Conservation (phyloP, 2,888 invertebrate genomes). For the Drosophila quinaria region DNA sequence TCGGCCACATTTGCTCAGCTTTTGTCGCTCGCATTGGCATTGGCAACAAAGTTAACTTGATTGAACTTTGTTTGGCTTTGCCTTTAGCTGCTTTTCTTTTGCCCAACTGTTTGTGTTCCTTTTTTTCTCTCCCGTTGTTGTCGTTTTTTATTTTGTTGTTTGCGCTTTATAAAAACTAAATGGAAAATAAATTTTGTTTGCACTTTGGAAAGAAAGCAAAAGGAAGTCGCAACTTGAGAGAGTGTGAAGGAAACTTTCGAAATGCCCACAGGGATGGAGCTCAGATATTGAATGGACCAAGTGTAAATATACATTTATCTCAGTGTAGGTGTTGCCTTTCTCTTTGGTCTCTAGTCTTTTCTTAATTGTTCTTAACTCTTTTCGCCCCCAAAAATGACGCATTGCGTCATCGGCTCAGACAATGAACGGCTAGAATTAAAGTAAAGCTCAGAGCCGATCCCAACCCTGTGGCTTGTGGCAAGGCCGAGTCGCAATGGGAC, state of each 20-base stretch:
- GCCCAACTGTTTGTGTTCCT: slow-evolving; percentile 38
- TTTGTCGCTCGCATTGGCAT: slow-evolving; percentile 59
- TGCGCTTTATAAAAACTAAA: slow-evolving; percentile 75
- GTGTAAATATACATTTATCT: slow-evolving; percentile 8
- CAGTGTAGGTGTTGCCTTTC: slow-evolving; percentile 4
- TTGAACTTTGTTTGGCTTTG: slow-evolving; percentile 79
- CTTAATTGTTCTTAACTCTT: slow-evolving; percentile 67
- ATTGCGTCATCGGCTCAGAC: slow-evolving; percentile 64
- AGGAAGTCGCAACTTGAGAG: slow-evolving; percentile 72
- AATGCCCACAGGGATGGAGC: slow-evolving; percentile 18
- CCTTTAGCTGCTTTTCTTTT: slow-evolving; percentile 71
- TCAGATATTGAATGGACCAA: slow-evolving; percentile 12
- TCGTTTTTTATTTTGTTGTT: slow-evolving; percentile 53
- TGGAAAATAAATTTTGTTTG: slow-evolving; percentile 80
- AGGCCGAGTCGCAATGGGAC: neutral
- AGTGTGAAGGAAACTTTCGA: slow-evolving; percentile 69
- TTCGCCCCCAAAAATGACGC: slow-evolving; percentile 45
- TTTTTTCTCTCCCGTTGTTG: slow-evolving; percentile 19
- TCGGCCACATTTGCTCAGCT: slow-evolving; percentile 47
- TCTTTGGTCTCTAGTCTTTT: neutral
- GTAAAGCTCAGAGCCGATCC: slow-evolving; percentile 24
- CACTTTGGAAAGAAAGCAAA: slow-evolving; percentile 65
- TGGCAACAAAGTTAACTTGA: slow-evolving; percentile 79
- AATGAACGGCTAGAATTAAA: slow-evolving; percentile 37
- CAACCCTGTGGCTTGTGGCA: slow-evolving; percentile 24